Evolutionary conservation across 1,140 invertebrate genomes (phyloP).

Genomic region (Ips typographus): DNA sequence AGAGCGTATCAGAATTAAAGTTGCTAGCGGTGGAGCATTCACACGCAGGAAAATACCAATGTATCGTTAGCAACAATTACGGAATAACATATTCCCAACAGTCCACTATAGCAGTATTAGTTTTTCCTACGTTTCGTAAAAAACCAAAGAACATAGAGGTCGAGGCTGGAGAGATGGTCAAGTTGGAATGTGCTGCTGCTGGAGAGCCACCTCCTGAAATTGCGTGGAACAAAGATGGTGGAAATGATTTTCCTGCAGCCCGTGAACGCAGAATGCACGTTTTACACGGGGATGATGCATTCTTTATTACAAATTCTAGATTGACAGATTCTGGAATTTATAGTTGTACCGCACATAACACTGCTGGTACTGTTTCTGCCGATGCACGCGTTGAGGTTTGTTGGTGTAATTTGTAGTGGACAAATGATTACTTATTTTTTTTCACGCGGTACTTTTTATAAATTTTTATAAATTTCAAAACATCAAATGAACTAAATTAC

Average conservation of each 20-base stretch:
- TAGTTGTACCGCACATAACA: conserved; percentile 90
- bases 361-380: conserved; percentile 80
- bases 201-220: conserved; percentile 86
- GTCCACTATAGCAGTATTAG: conserved; percentile 82
- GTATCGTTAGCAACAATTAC: conserved; percentile 86
- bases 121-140: conserved; percentile 85
- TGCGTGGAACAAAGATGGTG: conserved; percentile 92
- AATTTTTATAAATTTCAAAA: conserved; percentile 47
- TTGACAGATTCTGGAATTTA: conserved; percentile 87
- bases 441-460: too few species aligned
- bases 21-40: conserved; percentile 72
- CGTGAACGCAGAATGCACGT: conserved; percentile 90
- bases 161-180: conserved; percentile 81
- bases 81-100: conserved; percentile 87
- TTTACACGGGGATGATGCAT: conserved; percentile 86
- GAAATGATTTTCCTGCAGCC: conserved; percentile 92
- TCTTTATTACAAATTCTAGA: conserved; percentile 90
- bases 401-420: not conserved
- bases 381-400: conserved; percentile 63
- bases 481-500: too few species aligned
- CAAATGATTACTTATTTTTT: not conserved
- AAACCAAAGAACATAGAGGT: conserved; percentile 82
- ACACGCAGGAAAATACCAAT: conserved; percentile 89
- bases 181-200: conserved; percentile 85
- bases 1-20: conserved; percentile 64